Base-by-base conservation (phyloP, 2,113 vertebrate species). In the Potamarius usumacintae region DNA sequence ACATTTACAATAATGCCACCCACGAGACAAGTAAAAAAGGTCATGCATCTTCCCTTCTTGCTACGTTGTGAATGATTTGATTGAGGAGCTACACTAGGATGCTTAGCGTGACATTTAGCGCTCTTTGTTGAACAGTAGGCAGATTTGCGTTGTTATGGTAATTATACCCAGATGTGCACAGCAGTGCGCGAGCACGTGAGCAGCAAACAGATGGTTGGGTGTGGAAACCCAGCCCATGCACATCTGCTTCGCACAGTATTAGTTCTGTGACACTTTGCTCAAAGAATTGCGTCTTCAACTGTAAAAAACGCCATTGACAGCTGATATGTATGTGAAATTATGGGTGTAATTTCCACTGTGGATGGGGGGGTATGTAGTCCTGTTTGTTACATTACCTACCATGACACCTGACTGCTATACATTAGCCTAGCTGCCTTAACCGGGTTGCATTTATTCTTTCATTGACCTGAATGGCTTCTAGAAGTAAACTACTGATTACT, bases 1-100 rank as follows among this genome's bases (percentile, higher is more conserved):
- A 65, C 86, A 57, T 62, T 77, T 50, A 30, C 86, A 90, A 89
- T 90, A 69, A 90, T 90, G 85, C 88, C 86, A 86, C 89, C 55
- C 85, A 85, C 86, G 76, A 53, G 60, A 83, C 89, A 53, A 84
- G 25, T n/a, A 27, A 55, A 84, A 57, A 83, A 86, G 25, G 52
- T 88, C 83, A 55, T 18, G 71, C 62, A 86, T 82, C 87, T 55
- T 88, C 42, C 63, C 82, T 88, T 42, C 11, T 42, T 82, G 14
- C 34, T 17, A 80, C 50, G 4, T 74, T 65, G 71, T 18, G 60
- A 79, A 48, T 7, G 25, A 48, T 71, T 78, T 76, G 72, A 78
- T 78, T 34, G 52, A 78, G 55, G 53, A 22, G 60, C 79, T 86
- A 85, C 60, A 52, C 82, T 76, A 79, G 77, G 69, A 76, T n/a